Base-by-base conservation (phyloP, 2,888 invertebrate genomes). In the Aromia moschata region DNA sequence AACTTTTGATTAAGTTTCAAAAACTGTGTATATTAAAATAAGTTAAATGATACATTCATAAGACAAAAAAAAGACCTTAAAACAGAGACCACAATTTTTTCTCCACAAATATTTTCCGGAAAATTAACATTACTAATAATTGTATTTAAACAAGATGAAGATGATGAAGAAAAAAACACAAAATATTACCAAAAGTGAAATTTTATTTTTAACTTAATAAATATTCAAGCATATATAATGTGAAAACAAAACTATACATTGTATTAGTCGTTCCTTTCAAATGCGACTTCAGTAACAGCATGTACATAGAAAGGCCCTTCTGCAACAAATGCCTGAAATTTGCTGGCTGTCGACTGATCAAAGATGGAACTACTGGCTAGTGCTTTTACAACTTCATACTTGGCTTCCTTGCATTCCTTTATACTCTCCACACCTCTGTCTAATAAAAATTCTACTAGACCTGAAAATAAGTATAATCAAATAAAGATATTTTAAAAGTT, bases 281-380 rank as follows among this genome's bases (percentile, higher is more conserved):
- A 84, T 2, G 92, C 92, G 44, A 96, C 87, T 79, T 92, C 89
- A 44, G 89, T 83, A 56, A 84, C 80, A n/a, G 84, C 81, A 68
- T 88, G 86, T n/a, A 90, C 83, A 79, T 86, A 90, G 75, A 89
- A 91, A 1, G 93, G 89, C 0, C 96, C 96, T 75, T 94, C 88
- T 38, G 87, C 86, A 7, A 90, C 86, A 79, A 88, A 94, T 12
- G 84, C 83, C 64, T 85, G 84, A 14, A 95, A 80, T 73, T 85
- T 87, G n/a, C 84, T 77, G 58, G 84, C 80, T 11, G 84, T 87
- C 49, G 82, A 83, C 4, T 82, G 78, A 71, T 89, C 89, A 77
- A 91, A 92, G 55, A 81, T 74, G 1, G 77, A 66, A 82, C 83
- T 70, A 30, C 83, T 81, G 0, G 87, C 82, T 40, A 94, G 77